These are phyloP conservation scores for Mesembrinibis cayennensis DNA, from an alignment of 2,113 vertebrate species.

Conservation along the genomic window DNA sequence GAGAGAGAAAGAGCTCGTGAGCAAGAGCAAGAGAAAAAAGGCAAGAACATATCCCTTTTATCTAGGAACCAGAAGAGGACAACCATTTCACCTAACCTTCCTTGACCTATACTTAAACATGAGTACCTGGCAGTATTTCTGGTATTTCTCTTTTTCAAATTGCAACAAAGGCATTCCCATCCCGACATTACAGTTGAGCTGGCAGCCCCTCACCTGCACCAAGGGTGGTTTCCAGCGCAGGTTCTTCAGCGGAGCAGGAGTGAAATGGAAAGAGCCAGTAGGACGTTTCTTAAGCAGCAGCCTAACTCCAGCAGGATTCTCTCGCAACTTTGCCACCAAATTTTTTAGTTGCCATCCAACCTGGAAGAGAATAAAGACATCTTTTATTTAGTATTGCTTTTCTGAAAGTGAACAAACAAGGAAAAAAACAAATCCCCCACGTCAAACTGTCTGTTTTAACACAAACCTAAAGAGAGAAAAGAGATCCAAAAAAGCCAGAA, in stretches of 20 bases:
- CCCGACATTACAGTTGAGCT: background rate
- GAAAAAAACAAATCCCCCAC: background rate
- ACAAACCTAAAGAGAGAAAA: background rate
- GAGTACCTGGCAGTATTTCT: background rate
- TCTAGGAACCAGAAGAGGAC: background rate
- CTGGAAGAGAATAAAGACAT: slow-evolving; percentile 64
- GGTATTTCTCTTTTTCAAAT: background rate
- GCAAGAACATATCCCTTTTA: background rate
- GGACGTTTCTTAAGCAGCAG: slow-evolving; percentile 92
- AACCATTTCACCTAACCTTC: background rate
- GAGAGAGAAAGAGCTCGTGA: too few species aligned
- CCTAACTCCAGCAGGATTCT: slow-evolving; percentile 82
- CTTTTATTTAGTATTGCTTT: background rate
- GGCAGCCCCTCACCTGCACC: slow-evolving; percentile 82
- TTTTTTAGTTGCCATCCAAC: slow-evolving; percentile 97
- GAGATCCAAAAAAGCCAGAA: background rate
- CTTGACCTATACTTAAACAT: background rate
- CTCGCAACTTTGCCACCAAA: slow-evolving; percentile 87
- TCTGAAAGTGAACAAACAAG: background rate
- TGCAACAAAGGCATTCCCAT: background rate
- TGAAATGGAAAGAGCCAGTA: slow-evolving; percentile 78
- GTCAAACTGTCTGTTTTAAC: background rate
- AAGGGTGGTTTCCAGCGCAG: slow-evolving; percentile 91
- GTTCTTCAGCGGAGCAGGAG: slow-evolving; percentile 90
- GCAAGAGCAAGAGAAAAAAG: too few species aligned